These are phyloP conservation scores for Cliona cf. orientalis DNA, from an alignment of 37 sponge, comb jelly and placozoan species.

Conservation along the genomic window DNA sequence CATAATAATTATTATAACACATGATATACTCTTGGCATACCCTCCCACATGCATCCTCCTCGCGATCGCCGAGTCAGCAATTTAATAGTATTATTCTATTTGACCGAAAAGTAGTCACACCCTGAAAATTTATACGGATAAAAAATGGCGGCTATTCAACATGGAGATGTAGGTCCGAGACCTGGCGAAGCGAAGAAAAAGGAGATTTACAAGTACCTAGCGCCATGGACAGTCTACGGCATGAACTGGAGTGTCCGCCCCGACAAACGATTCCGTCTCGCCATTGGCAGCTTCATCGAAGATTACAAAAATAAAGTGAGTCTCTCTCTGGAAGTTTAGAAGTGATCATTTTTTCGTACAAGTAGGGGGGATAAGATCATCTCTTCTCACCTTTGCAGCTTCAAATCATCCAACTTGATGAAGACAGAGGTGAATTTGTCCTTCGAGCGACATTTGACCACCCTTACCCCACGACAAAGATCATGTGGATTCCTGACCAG, in stretches of 20 bases:
- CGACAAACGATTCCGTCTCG: constrained; percentile 87
- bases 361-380: too few species aligned
- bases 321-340: too few species aligned
- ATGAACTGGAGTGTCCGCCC: constrained; percentile 96
- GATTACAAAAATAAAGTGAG: constrained; percentile 96
- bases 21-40: too few species aligned
- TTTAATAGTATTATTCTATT: too few species aligned
- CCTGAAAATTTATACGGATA: too few species aligned
- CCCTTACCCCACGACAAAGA: constrained; percentile 96
- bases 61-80: too few species aligned
- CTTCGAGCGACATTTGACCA: constrained; percentile 89
- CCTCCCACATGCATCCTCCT: too few species aligned
- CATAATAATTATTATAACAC: too few species aligned
- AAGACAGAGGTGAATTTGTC: constrained; percentile 86
- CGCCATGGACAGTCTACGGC: constrained; percentile 92
- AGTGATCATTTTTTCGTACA: too few species aligned
- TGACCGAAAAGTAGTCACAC: too few species aligned
- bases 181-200: constrained; percentile 72
- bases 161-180: neutral
- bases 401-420: constrained; percentile 89
- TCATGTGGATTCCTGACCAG: constrained; percentile 95
- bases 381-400: constrained; percentile 69
- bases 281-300: constrained; percentile 95
- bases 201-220: constrained; percentile 95
- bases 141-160: neutral